Evolutionary conservation across 2,888 invertebrate species (phyloP), one percentile per base, ranked within the genome.

Genomic region (Habroteleia sp.): DNA sequence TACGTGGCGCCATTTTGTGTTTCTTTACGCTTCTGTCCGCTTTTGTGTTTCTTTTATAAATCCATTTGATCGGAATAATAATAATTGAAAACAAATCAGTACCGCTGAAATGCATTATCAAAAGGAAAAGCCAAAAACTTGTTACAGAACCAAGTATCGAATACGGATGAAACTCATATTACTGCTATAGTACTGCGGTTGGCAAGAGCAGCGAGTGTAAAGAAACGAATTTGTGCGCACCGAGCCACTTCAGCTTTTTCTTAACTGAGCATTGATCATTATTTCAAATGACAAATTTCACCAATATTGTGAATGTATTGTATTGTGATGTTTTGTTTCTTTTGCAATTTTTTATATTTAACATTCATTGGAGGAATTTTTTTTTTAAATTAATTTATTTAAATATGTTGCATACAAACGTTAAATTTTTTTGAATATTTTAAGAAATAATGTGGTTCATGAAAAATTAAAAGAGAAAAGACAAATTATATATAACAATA

Each of bases 191-290:
- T n/a, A n/a, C n/a, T n/a, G n/a, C n/a, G n/a, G n/a, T 54, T 42
- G 13, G 60, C 44, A 39, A 74, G 72, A 69, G 73, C 74, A 68
- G 60, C 63, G 68, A 76, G 79, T 80, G 83, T 84, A 84, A 85
- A 85, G 84, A 85, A 85, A 85, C 84, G 84, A 85, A 85, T 81
- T 77, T 83, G 84, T 82, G 86, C 87, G 87, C 86, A 87, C 88
- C 88, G 87, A 87, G 82, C 86, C 87, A 87, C 86, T 85, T 84
- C 77, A 73, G 73, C 73, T 66, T 73, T 73, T 56, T 46, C 52
- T 52, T 48, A 50, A 2, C 31, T 56, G 41, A 35, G 14, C 11
- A 11, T 46, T 46, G n/a, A n/a, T n/a, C 16, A 3, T 37, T 5
- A 6, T 41, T 63, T 8, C 16, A 66, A 23, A 13, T 29, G 50